These are phyloP conservation scores for Gymnoscelis rufifasciata DNA, from an alignment of 2,888 invertebrate genomes.

Conservation along the genomic window DNA sequence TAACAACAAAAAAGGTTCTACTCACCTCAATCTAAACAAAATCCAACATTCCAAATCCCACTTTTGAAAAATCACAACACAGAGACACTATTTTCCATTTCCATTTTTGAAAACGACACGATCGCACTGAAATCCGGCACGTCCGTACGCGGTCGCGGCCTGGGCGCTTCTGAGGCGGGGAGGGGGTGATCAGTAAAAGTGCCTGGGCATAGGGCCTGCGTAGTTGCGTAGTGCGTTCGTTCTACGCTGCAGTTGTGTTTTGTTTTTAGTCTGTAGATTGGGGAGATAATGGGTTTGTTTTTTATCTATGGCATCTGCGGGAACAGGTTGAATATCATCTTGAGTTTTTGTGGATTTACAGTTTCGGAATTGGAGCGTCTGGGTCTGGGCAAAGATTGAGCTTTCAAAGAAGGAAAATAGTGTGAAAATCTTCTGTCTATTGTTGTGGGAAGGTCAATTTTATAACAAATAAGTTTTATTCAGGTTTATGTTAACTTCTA, in stretches of 20 bases:
- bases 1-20: neutral
- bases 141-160: conserved; percentile 15
- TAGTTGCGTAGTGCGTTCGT: conserved; percentile 25
- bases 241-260: conserved; percentile 15
- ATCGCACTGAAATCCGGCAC: conserved; percentile 25
- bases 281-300: neutral
- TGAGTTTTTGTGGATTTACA: no score
- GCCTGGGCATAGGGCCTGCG: conserved; percentile 48
- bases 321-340: no score
- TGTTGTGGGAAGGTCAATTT: no score
- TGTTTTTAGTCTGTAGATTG: conserved; percentile 13
- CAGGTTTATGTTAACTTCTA: no score
- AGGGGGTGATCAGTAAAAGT: conserved; percentile 57
- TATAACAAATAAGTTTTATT: no score
- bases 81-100: neutral
- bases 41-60: neutral
- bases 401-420: no score
- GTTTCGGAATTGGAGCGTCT: no score
- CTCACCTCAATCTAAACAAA: neutral
- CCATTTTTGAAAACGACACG: conserved; percentile 3
- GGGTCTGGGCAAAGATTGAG: no score
- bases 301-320: no score
- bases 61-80: neutral
- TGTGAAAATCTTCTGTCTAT: no score
- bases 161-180: conserved; percentile 24